phyloP scores from a whole-genome alignment of 2,113 vertebrate species.

The Pterocles orientalis region DNA sequence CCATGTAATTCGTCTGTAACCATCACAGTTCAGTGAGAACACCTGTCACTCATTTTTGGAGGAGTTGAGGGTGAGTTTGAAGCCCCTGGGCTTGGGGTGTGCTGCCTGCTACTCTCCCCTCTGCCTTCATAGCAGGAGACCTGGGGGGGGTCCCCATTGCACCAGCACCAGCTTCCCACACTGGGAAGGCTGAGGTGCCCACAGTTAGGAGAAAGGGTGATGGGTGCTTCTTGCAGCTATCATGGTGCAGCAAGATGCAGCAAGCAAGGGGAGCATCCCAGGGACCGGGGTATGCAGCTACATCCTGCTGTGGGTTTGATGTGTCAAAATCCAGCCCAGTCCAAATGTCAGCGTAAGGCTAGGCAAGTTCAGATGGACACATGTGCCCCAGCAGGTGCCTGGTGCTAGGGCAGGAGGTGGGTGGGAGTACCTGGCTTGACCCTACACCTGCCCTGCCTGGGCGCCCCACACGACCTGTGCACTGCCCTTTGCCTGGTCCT shows the following conservation, averaged over 20 bases:
- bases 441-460: slow-evolving; percentile 28
- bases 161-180: neutral
- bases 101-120: neutral
- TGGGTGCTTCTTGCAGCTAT: neutral
- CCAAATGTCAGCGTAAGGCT: accelerated
- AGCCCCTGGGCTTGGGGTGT: neutral
- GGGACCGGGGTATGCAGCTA: accelerated
- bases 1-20: neutral
- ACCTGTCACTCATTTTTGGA: neutral
- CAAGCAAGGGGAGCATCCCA: neutral
- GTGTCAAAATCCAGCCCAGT: neutral
- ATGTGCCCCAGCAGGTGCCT: accelerated
- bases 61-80: neutral
- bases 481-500: slow-evolving; percentile 72
- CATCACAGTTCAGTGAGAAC: neutral
- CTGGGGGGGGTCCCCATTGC: accelerated
- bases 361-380: neutral
- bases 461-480: neutral
- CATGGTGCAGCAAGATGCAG: neutral
- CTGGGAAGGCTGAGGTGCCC: neutral
- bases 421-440: neutral
- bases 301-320: neutral
- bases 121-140: neutral
- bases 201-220: neutral
- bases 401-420: neutral